These are phyloP conservation scores for Neosilurus hyrtlii DNA, from an alignment of 2,797 vertebrate genomes.

Conservation along the genomic window DNA sequence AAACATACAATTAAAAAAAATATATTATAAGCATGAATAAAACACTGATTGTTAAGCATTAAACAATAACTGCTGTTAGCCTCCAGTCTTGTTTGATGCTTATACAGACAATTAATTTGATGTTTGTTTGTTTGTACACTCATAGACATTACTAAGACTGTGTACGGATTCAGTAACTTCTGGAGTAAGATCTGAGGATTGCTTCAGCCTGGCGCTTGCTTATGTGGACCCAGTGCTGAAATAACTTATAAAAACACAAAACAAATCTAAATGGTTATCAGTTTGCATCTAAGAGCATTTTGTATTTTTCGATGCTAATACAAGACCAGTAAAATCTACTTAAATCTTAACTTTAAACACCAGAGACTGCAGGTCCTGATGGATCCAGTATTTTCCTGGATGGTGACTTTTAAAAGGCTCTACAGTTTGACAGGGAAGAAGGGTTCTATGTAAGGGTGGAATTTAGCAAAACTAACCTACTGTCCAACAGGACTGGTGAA, in stretches of 20 bases:
- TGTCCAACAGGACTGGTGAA: no score
- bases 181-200: not conserved
- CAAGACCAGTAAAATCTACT: not conserved
- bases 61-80: not conserved
- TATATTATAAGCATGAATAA: not conserved
- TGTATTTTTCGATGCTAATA: not conserved
- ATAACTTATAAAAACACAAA: no score
- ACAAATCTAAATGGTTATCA: no score
- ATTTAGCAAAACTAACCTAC: no score
- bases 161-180: not conserved
- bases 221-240: no score
- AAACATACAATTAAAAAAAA: no score
- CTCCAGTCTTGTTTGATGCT: not conserved
- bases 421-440: no score
- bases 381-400: not conserved
- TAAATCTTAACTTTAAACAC: not conserved
- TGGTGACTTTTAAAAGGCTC: not conserved
- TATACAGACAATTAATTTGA: not conserved
- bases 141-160: not conserved
- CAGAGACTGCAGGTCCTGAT: no score
- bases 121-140: not conserved
- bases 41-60: not conserved
- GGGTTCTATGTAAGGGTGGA: no score
- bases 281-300: not conserved
- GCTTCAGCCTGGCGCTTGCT: not conserved